Evolutionary conservation across 2,888 invertebrate species (phyloP).

Genomic region (Diaphora mendica): DNA sequence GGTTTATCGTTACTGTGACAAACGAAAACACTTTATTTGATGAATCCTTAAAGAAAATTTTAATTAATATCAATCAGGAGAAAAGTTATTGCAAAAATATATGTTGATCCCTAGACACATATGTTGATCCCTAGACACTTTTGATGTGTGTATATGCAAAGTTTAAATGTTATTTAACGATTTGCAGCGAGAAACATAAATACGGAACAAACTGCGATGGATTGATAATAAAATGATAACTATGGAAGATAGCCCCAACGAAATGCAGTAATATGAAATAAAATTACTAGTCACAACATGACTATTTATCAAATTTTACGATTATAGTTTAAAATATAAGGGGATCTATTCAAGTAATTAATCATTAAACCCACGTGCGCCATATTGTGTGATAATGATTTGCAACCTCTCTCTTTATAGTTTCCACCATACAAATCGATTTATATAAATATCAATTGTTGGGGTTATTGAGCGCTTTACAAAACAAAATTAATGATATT

Average conservation of each 20-base stretch:
- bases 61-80: too few relatives aligned
- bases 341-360: constrained; percentile 32
- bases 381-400: constrained; percentile 57
- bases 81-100: too few relatives aligned
- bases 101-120: too few relatives aligned
- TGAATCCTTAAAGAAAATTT: too few relatives aligned
- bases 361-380: constrained; percentile 32
- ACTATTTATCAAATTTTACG: constrained; percentile 26
- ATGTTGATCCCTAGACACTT: too few relatives aligned
- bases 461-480: constrained; percentile 27
- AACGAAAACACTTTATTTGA: too few relatives aligned
- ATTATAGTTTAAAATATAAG: constrained; percentile 36
- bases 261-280: neutral
- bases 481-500: neutral
- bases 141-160: too few relatives aligned
- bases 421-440: constrained; percentile 32
- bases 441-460: constrained; percentile 16
- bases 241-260: neutral
- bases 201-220: neutral
- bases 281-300: constrained; percentile 25
- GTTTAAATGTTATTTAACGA: too few relatives aligned
- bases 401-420: constrained; percentile 55
- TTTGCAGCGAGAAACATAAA: neutral
- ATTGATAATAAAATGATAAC: neutral
- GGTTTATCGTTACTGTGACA: too few relatives aligned